A percentile compares a stretch with the other conserved stretches of the same genome.
These are phyloP conservation scores for Notocelia uddmanniana DNA, from an alignment of 2,888 invertebrate species.

Conservation along the genomic window DNA sequence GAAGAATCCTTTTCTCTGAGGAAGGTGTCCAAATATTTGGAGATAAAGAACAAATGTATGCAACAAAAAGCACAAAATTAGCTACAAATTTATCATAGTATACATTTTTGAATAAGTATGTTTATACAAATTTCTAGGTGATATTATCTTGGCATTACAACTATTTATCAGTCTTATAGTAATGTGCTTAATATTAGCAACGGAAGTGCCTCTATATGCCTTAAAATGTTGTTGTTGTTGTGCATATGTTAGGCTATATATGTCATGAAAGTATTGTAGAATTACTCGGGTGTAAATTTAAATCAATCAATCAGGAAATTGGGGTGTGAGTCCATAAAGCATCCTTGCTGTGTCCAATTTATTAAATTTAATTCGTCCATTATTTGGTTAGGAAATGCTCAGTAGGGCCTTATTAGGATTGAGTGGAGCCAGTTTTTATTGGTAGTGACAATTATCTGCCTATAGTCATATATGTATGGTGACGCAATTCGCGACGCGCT, in stretches of 20 bases:
- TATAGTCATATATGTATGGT: constrained; percentile 1
- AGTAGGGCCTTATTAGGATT: constrained; percentile 19
- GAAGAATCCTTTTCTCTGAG: constrained; percentile 82
- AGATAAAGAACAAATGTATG: constrained; percentile 70
- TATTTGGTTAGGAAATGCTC: constrained; percentile 26
- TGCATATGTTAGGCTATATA: constrained; percentile 53
- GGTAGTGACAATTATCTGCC: constrained; percentile 13
- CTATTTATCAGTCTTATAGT: constrained; percentile 41
- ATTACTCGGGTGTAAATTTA: constrained; percentile 25
- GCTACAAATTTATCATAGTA: constrained; percentile 74
- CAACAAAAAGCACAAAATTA: constrained; percentile 79
- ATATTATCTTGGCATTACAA: constrained; percentile 41
- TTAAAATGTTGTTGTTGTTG: constrained; percentile 62
- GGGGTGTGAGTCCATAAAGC: constrained; percentile 10
- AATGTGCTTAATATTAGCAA: constrained; percentile 61
- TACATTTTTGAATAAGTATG: constrained; percentile 52
- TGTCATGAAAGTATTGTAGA: constrained; percentile 44
- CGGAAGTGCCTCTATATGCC: constrained; percentile 78
- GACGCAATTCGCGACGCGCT: constrained; percentile 16
- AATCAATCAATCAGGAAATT: constrained; percentile 24
- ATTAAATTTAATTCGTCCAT: constrained; percentile 17
- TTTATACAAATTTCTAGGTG: constrained; percentile 45
- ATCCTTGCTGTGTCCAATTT: constrained; percentile 15
- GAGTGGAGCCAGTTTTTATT: constrained; percentile 16
- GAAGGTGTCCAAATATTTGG: constrained; percentile 51